phyloP scores from a whole-genome alignment of 2,797 vertebrate genomes.

The Falco berigora region DNA sequence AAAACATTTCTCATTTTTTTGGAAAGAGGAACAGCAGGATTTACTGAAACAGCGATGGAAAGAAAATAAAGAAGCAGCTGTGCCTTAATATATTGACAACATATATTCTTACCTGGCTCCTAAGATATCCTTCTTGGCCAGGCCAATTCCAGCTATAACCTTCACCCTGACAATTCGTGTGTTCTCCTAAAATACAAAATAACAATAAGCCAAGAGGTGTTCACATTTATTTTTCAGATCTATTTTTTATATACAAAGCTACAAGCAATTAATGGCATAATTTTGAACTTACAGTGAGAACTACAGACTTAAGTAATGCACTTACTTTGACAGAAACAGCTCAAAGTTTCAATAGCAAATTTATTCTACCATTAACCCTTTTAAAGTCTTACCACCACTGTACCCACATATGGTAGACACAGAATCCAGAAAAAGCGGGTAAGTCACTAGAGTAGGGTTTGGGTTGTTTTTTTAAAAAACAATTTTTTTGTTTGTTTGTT shows the following conservation, averaged over 20 bases:
- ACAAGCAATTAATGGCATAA: not conserved
- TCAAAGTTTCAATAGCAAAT: not conserved
- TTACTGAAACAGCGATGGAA: not conserved
- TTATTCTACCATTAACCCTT: not conserved
- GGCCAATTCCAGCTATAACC: conserved; percentile 86
- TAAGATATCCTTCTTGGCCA: conserved; percentile 95
- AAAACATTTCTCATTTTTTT: not conserved
- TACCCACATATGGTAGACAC: not conserved
- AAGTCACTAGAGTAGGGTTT: not conserved
- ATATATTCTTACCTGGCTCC: conserved; percentile 86
- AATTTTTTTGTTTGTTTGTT: not conserved
- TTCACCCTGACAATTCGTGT: conserved; percentile 85
- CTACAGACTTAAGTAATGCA: not conserved
- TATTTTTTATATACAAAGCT: not conserved
- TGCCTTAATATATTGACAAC: not conserved
- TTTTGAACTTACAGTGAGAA: not conserved
- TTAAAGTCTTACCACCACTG: not conserved
- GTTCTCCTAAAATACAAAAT: conserved; percentile 78
- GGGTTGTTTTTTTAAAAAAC: not conserved
- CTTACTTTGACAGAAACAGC: not conserved
- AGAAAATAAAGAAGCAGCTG: not conserved
- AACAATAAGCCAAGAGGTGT: not conserved
- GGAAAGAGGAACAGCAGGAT: not conserved
- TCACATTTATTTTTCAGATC: not conserved
- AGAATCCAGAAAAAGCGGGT: not conserved